These are phyloP conservation scores for Pectinophora gossypiella DNA, from an alignment of 1,140 invertebrate genomes.

Conservation along the genomic window DNA sequence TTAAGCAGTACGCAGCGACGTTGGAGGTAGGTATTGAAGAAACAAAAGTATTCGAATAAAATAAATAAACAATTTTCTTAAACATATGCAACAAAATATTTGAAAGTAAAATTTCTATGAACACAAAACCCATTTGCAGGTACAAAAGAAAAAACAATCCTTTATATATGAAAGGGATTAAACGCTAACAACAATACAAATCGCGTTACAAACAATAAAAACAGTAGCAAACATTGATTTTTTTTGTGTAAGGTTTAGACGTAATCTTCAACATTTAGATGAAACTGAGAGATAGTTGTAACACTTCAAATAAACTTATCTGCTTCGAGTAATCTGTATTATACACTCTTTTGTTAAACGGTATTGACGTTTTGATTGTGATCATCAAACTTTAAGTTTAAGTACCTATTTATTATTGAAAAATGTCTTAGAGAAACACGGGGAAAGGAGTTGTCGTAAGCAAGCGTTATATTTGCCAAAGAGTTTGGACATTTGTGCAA, in stretches of 20 bases:
- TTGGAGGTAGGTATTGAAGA: slow-evolving; percentile 22
- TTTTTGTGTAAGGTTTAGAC: slow-evolving; percentile 37
- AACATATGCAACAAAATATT: neutral
- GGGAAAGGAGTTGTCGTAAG: no score
- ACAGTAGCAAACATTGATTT: slow-evolving; percentile 46
- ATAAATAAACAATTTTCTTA: neutral
- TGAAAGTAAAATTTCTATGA: slow-evolving; percentile 15
- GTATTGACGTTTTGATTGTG: neutral
- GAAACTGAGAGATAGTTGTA: slow-evolving; percentile 31
- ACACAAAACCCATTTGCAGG: slow-evolving; percentile 5
- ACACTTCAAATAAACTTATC: slow-evolving; percentile 41
- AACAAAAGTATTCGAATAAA: neutral
- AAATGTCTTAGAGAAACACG: no score
- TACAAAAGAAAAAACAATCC: slow-evolving; percentile 33
- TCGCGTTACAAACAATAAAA: slow-evolving; percentile 55
- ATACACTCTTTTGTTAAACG: slow-evolving; percentile 16
- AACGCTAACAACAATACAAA: slow-evolving; percentile 46
- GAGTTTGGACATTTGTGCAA: no score
- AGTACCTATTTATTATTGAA: no score
- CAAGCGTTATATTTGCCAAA: no score
- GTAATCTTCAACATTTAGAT: slow-evolving; percentile 35
- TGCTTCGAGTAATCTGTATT: slow-evolving; percentile 39
- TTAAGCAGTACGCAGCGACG: slow-evolving; percentile 46
- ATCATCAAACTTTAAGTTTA: no score
- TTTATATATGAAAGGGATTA: slow-evolving; percentile 52